Evolutionary conservation across 2,797 vertebrate species (phyloP), one percentile per base, ranked within the genome.

Genomic region (Sebastes melanostomus): DNA sequence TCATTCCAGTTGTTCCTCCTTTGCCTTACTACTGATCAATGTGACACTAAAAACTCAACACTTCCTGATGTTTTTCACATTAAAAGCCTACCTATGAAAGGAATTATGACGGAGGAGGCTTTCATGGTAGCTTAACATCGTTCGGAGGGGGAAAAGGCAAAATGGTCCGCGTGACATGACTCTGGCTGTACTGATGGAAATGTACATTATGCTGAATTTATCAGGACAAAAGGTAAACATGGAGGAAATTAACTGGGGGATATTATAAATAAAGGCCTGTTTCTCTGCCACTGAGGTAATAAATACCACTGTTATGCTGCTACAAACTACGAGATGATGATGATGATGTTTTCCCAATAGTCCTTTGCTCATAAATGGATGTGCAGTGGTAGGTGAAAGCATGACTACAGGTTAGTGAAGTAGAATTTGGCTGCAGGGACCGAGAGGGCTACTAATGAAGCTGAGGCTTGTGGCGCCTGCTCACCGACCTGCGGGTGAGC

Each of bases 341-440:
- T 6, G 32, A 34, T 34, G 30, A 9, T 32, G 34, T 61, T 34
- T 71, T 13, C n/a, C 52, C 34, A n/a, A 18, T 42, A 20, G 0
- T n/a, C 12, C 58, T 27, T 38, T 25, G 13, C 25, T 74, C 18
- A 72, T 3, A 52, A 16, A 29, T 38, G 1, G 11, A 70, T 8
- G 24, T 34, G 11, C 14, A 46, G 60, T 8, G 22, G 14, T 3
- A 12, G 32, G 38, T 46, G 38, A 42, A 16, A 42, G 38, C 38
- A 42, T 12, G 38, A 52, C 16, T 13, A 2, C n/a, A 65, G 42
- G 67, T 50, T n/a, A 14, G 25, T 27, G 63, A 50, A 14, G 42
- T 13, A 22, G 66, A 61, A 6, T 72, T 58, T 77, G 82, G 84
- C 77, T 91, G 77, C 91, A 75, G 80, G 75, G 77, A 22, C 4